phyloP scores from a whole-genome alignment of 2,888 invertebrate species.

The Nomada ferruginata region DNA sequence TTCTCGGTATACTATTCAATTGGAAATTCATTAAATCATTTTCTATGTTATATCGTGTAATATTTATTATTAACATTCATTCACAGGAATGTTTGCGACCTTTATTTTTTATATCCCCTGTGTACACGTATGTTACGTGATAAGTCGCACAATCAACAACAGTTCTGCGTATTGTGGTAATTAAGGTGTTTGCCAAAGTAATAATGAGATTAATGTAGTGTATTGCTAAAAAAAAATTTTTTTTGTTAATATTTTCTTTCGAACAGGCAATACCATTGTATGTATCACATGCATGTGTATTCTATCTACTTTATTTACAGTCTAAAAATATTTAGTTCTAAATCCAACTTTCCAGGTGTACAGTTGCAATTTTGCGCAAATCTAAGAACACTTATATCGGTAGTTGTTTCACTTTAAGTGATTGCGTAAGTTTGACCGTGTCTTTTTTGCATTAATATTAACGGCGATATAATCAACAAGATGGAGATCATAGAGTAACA shows the following conservation, averaged over 20 bases:
- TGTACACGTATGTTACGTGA: slow-evolving; percentile 14
- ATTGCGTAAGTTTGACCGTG: slow-evolving; percentile 49
- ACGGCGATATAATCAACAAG: slow-evolving; percentile 56
- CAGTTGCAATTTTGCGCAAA: slow-evolving; percentile 59
- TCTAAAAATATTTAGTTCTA: slow-evolving; percentile 77
- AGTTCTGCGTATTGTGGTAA: slow-evolving; percentile 30
- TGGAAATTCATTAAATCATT: slow-evolving; percentile 26
- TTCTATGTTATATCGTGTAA: slow-evolving; percentile 18
- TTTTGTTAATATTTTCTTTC: slow-evolving; percentile 14
- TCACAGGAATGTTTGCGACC: slow-evolving; percentile 62
- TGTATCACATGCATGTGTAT: slow-evolving; percentile 70
- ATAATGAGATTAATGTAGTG: slow-evolving; percentile 26
- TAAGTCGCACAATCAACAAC: slow-evolving; percentile 41
- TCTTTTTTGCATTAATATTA: slow-evolving; percentile 58
- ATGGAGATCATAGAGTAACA: slow-evolving; percentile 60
- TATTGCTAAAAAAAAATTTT: slow-evolving; percentile 7
- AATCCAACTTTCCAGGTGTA: slow-evolving; percentile 60
- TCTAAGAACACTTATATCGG: slow-evolving; percentile 69
- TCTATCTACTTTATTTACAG: slow-evolving; percentile 80
- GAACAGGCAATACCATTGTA: slow-evolving; percentile 46
- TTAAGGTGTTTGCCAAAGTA: slow-evolving; percentile 21
- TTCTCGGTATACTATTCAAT: slow-evolving; percentile 20
- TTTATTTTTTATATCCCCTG: slow-evolving; percentile 21
- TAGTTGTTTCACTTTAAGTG: slow-evolving; percentile 53
- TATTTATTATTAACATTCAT: slow-evolving; percentile 42